phyloP scores from a whole-genome alignment of 2,797 vertebrate genomes.

The Acanthopagrus latus region DNA sequence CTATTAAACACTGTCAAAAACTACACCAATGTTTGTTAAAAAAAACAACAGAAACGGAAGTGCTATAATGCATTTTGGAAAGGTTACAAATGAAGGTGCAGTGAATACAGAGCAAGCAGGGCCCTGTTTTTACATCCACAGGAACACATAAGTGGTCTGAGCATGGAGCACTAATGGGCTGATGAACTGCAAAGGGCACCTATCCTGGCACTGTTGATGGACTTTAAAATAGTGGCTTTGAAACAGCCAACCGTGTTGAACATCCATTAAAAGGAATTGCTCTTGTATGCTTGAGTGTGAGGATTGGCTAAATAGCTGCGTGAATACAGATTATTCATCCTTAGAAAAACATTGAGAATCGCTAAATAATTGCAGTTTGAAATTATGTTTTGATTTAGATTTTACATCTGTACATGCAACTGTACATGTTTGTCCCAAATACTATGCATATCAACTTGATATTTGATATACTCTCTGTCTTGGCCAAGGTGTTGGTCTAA shows the following conservation, averaged over 20 bases:
- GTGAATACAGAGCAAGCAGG: not conserved
- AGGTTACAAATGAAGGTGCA: not conserved
- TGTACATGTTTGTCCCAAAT: not conserved
- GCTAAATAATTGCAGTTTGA: not conserved
- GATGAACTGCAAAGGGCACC: not conserved
- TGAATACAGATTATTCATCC: not conserved
- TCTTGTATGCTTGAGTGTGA: not conserved
- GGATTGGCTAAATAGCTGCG: not conserved
- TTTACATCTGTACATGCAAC: not conserved
- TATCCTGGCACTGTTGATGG: not conserved
- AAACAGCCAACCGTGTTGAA: not conserved
- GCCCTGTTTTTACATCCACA: not conserved
- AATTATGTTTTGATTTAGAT: not conserved
- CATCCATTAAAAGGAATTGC: constrained; percentile 5
- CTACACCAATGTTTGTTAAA: not conserved
- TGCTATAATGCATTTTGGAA: not conserved
- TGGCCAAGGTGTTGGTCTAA: not conserved
- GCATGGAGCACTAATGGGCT: constrained; percentile 14
- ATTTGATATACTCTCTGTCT: not conserved
- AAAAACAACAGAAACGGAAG: not conserved
- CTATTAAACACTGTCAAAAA: not conserved
- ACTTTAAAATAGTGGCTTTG: not conserved
- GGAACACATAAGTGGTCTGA: not conserved
- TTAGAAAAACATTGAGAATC: not conserved
- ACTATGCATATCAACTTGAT: too few species aligned